Evolutionary conservation across 1,140 invertebrate genomes (phyloP), one percentile per base, ranked within the genome.

Genomic region (Cotesia vestalis): DNA sequence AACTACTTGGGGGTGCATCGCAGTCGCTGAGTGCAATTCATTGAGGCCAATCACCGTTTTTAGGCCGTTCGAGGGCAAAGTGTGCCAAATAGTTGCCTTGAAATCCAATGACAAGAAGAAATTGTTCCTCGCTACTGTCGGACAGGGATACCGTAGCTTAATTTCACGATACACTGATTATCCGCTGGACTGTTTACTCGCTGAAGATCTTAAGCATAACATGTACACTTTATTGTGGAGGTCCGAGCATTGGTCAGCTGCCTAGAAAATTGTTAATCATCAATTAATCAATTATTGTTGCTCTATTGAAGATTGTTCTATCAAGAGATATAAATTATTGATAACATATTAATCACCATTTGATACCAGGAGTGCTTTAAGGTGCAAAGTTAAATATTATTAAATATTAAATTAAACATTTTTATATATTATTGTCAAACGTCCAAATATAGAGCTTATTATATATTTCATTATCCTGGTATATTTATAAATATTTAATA

Each of bases 1-100:
- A 51, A 97, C 96, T 2, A 94, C 93, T 1, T 96, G 95, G 94
- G 96, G 96, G 6, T 96, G 95, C 80, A 88, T 98, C 40, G 93
- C 97, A 17, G 93, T 97, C 1, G 94, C 94, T 2, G 94, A 96
- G 83, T 90, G 92, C 46, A 88, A 89, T 57, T 91, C 93, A 3
- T 87, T 98, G 69, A 87, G 94, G 20, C 96, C 96, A 0, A 92
- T 97, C 38, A 96, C 95, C 0, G 94, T 97, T 12, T 97, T 97
- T 83, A 88, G 95, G 66, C 96, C 96, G 0, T 96, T 95, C 79
- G 94, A 96, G 82, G 93, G 94, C 77, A 94, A 96, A 83, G 94
- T 88, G 35, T 84, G 85, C 55, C 79, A 87, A 77, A 87, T 87
- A 5, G 79, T 84, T 66, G 79, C 84, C 4, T 80, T 83, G 34